Evolutionary conservation across 2,888 invertebrate genomes (phyloP).

Genomic region (Stegana nigrithorax): DNA sequence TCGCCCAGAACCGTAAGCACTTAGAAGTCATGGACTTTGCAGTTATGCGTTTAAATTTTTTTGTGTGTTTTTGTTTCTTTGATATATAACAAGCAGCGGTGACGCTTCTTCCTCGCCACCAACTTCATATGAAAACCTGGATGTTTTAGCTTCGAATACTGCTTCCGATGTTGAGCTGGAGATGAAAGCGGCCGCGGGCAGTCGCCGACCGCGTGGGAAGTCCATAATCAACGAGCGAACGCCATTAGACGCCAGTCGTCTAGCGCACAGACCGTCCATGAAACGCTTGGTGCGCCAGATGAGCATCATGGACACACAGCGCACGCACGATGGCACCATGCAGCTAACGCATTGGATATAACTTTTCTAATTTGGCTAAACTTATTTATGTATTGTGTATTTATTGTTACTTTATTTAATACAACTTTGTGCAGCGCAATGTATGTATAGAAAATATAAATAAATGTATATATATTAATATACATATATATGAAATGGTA

Average conservation of each 20-base stretch:
- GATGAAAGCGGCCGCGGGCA: conserved; percentile 48
- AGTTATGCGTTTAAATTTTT: not conserved
- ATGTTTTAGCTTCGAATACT: conserved; percentile 70
- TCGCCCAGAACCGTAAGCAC: conserved; percentile 74
- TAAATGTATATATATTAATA: conserved; percentile 19
- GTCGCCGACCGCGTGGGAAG: conserved; percentile 42
- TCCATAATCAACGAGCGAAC: conserved; percentile 67
- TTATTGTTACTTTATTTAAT: conserved; percentile 26
- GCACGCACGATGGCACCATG: conserved; percentile 82
- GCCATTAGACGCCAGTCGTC: conserved; percentile 56
- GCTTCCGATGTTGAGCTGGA: conserved; percentile 61
- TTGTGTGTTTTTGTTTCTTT: not conserved
- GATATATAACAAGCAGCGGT: conserved; percentile 30
- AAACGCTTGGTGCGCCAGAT: conserved; percentile 80
- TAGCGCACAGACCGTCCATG: conserved; percentile 71
- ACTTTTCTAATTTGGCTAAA: not conserved
- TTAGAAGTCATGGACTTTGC: conserved; percentile 22
- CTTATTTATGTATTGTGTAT: not conserved
- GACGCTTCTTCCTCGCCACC: conserved; percentile 65
- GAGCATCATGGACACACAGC: conserved; percentile 85
- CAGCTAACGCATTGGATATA: conserved; percentile 90
- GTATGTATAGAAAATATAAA: conserved; percentile 35
- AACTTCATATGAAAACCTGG: conserved; percentile 81
- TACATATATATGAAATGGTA: not conserved
- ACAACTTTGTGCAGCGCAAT: no score